Base-by-base conservation (phyloP, 2,797 vertebrate genomes). In the Meda fulgida region DNA sequence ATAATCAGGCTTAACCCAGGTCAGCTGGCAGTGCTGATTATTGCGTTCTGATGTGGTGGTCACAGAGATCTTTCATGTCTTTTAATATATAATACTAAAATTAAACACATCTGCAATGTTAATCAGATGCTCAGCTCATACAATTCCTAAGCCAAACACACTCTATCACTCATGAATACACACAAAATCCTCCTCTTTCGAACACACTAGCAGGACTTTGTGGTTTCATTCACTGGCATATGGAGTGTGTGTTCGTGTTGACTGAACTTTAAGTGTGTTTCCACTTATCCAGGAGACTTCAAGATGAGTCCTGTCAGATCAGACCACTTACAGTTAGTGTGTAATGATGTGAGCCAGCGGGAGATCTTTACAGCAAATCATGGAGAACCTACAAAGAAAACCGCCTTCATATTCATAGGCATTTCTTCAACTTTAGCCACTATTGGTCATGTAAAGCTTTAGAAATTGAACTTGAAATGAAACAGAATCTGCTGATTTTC, bases 261-360 rank as follows among this genome's bases (percentile, higher is more conserved):
- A 63, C 75, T 58, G 34, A 70, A 78, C 40, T 71, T 29, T 70
- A 31, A 83, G 85, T 65, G 40, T 86, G 80, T 86, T 83, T 86
- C 78, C 80, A 83, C 46, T 83, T 83, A 83, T 48, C 55, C 23
- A n/a, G 23, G 58, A 58, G 58, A 66, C 40, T 46, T 78, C 38
- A 36, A 38, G 78, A 80, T 51, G 53, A 72, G 29, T 69, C 63
- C 65, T 78, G 83, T 79, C 76, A 69, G 75, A 40, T 38, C 65
- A 55, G 36, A 69, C 67, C 75, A 60, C 67, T 79, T 71, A 60
- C 66, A 84, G 66, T 71, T 53, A 60, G 77, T 36, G 67, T 85
- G 66, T 80, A 85, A 85, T 85, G 76, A 79, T 38, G 38, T 65
- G 60, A 78, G 51, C 36, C 83, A 84, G 53, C n/a, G 36, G n/a